phyloP scores from a whole-genome alignment of 2,113 vertebrate genomes.

The Spilogale gracilis region DNA sequence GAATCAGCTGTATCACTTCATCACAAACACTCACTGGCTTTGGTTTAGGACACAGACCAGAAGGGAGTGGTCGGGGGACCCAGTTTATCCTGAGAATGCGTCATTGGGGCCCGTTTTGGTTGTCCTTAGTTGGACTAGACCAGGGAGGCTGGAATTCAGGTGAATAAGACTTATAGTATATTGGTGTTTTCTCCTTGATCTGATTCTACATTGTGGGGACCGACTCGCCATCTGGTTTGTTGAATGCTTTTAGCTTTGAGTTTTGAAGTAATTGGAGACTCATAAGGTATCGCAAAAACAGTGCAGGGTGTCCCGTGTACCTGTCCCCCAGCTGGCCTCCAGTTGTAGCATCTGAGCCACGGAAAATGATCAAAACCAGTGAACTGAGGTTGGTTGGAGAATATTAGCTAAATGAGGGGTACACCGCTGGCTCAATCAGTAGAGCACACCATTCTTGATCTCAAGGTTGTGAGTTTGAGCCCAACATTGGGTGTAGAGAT shows the following conservation, averaged over 20 bases:
- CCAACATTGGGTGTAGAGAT: neutral
- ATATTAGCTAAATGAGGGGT: neutral
- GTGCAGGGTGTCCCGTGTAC: too few relatives aligned
- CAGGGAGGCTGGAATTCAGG: neutral
- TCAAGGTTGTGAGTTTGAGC: neutral
- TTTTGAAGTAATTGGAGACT: neutral
- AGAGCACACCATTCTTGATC: neutral
- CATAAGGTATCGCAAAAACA: neutral
- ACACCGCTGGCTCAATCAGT: neutral
- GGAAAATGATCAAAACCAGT: neutral
- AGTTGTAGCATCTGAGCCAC: neutral
- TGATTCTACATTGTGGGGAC: neutral
- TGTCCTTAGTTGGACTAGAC: neutral
- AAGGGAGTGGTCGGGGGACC: neutral
- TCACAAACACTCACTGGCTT: neutral
- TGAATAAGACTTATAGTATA: neutral
- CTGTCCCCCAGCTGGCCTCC: neutral
- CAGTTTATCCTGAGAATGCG: neutral
- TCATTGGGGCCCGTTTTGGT: rapidly evolving
- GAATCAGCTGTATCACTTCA: neutral
- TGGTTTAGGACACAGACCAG: neutral
- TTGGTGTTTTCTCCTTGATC: neutral
- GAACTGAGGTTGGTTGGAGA: neutral
- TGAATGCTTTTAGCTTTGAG: neutral
- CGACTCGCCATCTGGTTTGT: too few relatives aligned